phyloP scores from a whole-genome alignment of 2,113 vertebrate species.

The Meleagris gallopavo region DNA sequence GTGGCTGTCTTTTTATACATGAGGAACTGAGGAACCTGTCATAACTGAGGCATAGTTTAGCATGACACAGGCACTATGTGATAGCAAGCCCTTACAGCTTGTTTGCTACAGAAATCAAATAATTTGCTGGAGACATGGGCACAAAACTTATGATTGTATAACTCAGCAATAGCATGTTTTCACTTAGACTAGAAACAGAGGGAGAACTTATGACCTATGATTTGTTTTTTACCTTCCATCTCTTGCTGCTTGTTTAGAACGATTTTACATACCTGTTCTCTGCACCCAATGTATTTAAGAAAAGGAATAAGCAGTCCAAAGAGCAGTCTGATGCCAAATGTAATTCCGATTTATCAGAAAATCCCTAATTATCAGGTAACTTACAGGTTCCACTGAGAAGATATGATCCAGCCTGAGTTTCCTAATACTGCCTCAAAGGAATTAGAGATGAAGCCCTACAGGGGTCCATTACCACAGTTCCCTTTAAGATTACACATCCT shows the following conservation, averaged over 20 bases:
- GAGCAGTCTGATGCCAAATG: not conserved
- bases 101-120: not conserved
- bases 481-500: not conserved
- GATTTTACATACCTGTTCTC: not conserved
- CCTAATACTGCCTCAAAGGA: not conserved
- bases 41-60: slow-evolving; percentile 39
- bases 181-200: not conserved
- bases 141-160: not conserved
- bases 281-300: not conserved
- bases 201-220: not conserved
- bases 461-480: not conserved
- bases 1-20: not conserved
- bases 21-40: not conserved
- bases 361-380: not conserved
- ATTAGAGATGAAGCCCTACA: slow-evolving; percentile 5
- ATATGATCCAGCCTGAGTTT: not conserved
- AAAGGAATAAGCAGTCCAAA: not conserved
- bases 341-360: not conserved
- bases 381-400: not conserved
- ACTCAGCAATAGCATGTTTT: not conserved
- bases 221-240: not conserved
- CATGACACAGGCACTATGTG: not conserved
- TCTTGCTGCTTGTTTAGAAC: not conserved
- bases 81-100: not conserved
- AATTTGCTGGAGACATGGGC: not conserved